A percentile compares a stretch with the other conserved stretches of the same genome.
Conservation (phyloP, 2,113 vertebrate genomes). For the Struthio camelus region DNA sequence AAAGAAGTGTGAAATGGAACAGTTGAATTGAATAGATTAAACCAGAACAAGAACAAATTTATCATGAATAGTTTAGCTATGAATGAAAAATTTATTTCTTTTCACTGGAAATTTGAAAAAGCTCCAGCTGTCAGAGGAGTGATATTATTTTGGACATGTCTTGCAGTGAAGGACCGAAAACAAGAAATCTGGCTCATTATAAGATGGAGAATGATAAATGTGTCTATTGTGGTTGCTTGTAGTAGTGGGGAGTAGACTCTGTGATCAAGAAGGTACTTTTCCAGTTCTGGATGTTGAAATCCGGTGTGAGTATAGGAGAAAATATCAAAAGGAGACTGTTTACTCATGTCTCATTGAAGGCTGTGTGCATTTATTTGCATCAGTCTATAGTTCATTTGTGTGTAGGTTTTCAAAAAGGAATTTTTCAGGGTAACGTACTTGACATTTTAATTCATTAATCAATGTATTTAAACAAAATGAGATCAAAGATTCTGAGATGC, state of each 20-base stretch:
- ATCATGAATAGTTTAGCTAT: neutral
- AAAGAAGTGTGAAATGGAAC: neutral
- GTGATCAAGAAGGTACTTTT: neutral
- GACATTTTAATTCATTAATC: slow-evolving; percentile 25
- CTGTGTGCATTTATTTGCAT: neutral
- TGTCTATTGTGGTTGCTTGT: neutral
- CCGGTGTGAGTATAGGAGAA: neutral
- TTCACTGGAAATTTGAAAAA: neutral
- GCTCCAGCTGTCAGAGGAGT: neutral
- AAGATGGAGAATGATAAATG: neutral
- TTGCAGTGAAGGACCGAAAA: neutral
- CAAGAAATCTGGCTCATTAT: neutral
- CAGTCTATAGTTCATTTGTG: neutral
- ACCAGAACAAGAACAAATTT: neutral
- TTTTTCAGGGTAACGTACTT: neutral
- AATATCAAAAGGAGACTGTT: neutral
- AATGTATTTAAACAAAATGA: neutral
- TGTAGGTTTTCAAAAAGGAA: neutral
- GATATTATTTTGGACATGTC: neutral
- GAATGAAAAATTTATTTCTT: neutral
- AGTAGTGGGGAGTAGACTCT: neutral
- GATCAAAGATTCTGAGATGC: neutral
- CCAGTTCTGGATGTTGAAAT: neutral
- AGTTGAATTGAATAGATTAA: neutral
- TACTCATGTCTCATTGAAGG: neutral